Evolutionary conservation across 2,888 invertebrate genomes (phyloP).

Genomic region (Dryadula phaetusa): DNA sequence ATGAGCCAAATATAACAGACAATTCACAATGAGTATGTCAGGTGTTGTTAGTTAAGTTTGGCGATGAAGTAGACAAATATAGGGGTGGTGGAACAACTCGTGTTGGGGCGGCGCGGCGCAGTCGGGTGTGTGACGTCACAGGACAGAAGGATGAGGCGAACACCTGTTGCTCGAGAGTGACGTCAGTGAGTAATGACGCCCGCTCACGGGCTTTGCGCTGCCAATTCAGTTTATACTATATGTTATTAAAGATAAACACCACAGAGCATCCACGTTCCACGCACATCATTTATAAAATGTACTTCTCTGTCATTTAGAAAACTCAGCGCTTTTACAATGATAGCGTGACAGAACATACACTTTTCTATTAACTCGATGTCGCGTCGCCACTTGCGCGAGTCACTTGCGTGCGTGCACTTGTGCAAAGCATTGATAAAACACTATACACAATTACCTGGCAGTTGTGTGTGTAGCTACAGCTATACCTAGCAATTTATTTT

Average conservation of each 20-base stretch:
- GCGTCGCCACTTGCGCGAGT: slow-evolving; percentile 15
- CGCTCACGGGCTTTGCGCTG: not conserved
- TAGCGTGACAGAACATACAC: slow-evolving; percentile 20
- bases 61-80: slow-evolving; percentile 1
- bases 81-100: not conserved
- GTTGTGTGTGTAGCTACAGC: not conserved
- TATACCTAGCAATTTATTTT: not conserved
- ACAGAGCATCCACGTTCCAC: too few species aligned
- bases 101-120: too few species aligned
- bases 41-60: not conserved
- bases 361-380: slow-evolving; percentile 15
- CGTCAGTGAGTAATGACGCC: slow-evolving; percentile 31
- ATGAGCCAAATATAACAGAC: too few species aligned
- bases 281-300: not conserved
- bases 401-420: slow-evolving; percentile 10
- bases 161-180: slow-evolving; percentile 38
- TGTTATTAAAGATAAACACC: not conserved
- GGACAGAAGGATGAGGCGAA: slow-evolving; percentile 10
- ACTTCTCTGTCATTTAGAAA: not conserved
- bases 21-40: too few species aligned
- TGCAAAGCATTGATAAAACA: not conserved
- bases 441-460: not conserved
- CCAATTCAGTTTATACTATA: slow-evolving; percentile 6
- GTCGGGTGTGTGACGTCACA: slow-evolving; percentile 30
- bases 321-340: slow-evolving; percentile 15